Evolutionary conservation across 2,888 invertebrate species (phyloP).

Genomic region (Prosapia bicincta): DNA sequence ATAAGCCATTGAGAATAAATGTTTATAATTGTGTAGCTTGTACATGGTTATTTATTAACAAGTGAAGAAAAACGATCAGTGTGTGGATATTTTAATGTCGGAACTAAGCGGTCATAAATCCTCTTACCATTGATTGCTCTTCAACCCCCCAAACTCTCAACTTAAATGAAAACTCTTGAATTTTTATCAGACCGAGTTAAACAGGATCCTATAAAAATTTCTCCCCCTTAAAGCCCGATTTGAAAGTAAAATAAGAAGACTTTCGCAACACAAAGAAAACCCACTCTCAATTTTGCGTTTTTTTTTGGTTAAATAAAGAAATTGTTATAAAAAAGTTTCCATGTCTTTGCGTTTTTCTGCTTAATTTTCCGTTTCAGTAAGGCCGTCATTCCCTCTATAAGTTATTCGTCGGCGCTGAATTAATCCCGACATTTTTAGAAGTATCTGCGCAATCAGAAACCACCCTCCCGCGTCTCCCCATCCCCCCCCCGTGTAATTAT

Average conservation of each 20-base stretch:
- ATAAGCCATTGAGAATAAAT: too few species aligned
- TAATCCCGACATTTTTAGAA: conserved; percentile 19
- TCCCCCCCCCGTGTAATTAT: not conserved
- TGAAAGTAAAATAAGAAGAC: conserved; percentile 14
- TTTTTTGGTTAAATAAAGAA: conserved; percentile 5
- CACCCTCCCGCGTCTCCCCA: not conserved
- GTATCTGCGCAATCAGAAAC: not conserved
- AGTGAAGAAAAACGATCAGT: too few species aligned
- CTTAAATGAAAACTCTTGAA: not conserved
- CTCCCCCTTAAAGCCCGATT: conserved; percentile 6
- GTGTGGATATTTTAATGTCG: too few species aligned
- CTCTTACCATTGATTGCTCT: not conserved
- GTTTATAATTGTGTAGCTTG: too few species aligned
- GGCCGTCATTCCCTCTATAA: conserved; percentile 18
- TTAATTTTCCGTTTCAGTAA: conserved; percentile 17
- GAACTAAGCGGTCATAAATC: not conserved
- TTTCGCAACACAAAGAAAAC: not conserved
- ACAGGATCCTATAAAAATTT: conserved; percentile 7
- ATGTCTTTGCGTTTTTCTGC: conserved; percentile 17
- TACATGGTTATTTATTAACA: too few species aligned
- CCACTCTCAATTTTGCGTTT: conserved; percentile 12
- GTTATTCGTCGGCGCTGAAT: conserved; percentile 18
- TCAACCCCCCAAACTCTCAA: not conserved
- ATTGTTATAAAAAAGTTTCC: conserved; percentile 20
- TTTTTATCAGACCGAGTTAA: not conserved